Evolutionary conservation across 2,888 invertebrate genomes (phyloP).

Genomic region (Aphrophora alni): DNA sequence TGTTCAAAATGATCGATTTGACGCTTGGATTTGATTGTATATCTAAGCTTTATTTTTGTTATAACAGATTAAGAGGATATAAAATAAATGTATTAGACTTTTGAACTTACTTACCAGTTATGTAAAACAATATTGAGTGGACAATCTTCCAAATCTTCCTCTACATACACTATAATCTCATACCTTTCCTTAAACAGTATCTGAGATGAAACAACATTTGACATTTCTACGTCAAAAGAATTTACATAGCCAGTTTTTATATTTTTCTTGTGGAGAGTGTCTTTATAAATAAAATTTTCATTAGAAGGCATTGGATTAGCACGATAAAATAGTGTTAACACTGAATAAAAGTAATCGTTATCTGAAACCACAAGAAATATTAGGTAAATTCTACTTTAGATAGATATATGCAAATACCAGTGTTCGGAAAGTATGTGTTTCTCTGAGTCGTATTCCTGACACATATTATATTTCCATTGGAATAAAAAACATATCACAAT

Average conservation of each 20-base stretch:
- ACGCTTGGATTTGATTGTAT: no score
- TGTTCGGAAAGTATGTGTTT: no score
- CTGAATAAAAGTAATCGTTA: neutral
- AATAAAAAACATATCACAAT: no score
- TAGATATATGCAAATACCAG: no score
- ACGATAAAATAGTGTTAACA: neutral
- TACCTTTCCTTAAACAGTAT: neutral
- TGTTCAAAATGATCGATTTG: no score
- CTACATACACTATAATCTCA: neutral
- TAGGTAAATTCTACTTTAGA: no score
- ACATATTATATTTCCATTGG: no score
- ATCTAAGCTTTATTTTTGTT: no score
- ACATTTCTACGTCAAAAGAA: neutral
- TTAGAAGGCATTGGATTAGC: neutral
- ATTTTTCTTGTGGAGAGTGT: neutral
- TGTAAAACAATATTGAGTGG: neutral
- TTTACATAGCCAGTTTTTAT: neutral
- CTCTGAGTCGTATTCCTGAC: no score
- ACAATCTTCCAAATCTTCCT: neutral
- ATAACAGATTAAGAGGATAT: no score
- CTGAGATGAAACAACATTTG: neutral
- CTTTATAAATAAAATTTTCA: neutral
- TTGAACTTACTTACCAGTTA: neutral
- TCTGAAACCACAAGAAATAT: neutral
- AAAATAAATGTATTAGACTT: no score